Evolutionary conservation across 92 coral and sea anemone genomes (phyloP), one percentile per base, ranked within the genome.

Genomic region (Nematostella vectensis): DNA sequence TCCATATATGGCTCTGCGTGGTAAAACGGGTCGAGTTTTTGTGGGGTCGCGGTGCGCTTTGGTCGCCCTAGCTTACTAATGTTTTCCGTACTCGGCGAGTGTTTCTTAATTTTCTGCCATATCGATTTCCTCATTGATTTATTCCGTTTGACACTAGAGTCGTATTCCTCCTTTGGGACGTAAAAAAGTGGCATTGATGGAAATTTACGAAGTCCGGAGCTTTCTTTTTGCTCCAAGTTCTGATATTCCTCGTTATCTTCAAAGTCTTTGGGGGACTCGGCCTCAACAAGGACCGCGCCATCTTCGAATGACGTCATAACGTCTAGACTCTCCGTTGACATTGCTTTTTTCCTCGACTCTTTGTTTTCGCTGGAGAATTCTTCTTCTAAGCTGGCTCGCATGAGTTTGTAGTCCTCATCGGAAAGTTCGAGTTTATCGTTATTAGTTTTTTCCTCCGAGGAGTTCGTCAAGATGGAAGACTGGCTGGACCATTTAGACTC

Each of bases 121-220:
- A 66, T 13, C 1, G 72, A 54, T 13, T 55, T 66, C 1, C 56
- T 51, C 13, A 56, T 17, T 6, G 72, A 66, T 16, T 25, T 39
- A n/a, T n/a, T n/a, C 4, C 29, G 25, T 38, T 58, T 58, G 30
- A 3, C 39, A n/a, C n/a, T n/a, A 2, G 12, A 9, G 52, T 59
- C 39, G 10, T 17, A 45, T 18, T 58, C 66, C 1, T 59, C 66
- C 42, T 66, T 66, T 11, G 72, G 72, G 18, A 66, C 56, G 47
- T 66, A 66, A 26, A 66, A 66, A 21, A 66, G 53, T 15, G 72
- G 72, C 54, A 66, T 39, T 2, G 72, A 66, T 0, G 72, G 72
- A 22, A 66, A 66, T 25, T 66, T 66, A 3, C 63, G 44, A 16
- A 66, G 36, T 1, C 61, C 59, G 22, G 25, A 3, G 6, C 28